Base-by-base conservation (phyloP, 2,113 vertebrate species). In the Thunnus thynnus region DNA sequence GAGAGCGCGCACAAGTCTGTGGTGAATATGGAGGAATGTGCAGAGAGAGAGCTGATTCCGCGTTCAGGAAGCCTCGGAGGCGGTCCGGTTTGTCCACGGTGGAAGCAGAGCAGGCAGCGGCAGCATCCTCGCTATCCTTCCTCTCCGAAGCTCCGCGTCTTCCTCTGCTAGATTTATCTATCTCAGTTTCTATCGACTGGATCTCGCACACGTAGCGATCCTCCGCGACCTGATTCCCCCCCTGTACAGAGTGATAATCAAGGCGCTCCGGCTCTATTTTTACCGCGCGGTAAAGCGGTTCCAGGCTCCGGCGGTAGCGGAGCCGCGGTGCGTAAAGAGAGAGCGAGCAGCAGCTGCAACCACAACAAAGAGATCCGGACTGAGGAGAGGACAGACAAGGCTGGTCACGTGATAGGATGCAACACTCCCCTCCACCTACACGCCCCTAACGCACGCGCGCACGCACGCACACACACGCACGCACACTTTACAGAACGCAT, bases 341-440 rank as follows among this genome's bases (percentile, higher is more conserved):
- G 62, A 60, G 63, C 46, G 4, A 66, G 78, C 88, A 66, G 78
- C 88, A 52, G 87, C 85, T 57, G 91, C 85, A 65, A 76, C 71
- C 88, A 92, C 92, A 94, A 93, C 92, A 94, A 94, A 94, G 93
- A 87, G 90, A 93, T 80, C 78, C 75, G 78, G 83, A 83, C 70
- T 17, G 86, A 71, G 78, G 7, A 65, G 78, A 78, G 81, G 84
- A 80, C 57, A 67, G 78, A 62, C 69, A 75, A 6, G 80, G 72
- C 18, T 48, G 78, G 83, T 91, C 93, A 94, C 91, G 92, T 94
- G 93, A 89, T 67, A 27, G 68, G 76, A 85, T 60, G 86, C 76
- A 56, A 73, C 81, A 55, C 84, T 72, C 85, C 82, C 80, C 78
- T 61, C 66, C 84, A 86, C 83, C 51, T 84, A 78, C 88, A 90